Conservation (phyloP, 64 coral and sea anemone species). For the Actinia equina region DNA sequence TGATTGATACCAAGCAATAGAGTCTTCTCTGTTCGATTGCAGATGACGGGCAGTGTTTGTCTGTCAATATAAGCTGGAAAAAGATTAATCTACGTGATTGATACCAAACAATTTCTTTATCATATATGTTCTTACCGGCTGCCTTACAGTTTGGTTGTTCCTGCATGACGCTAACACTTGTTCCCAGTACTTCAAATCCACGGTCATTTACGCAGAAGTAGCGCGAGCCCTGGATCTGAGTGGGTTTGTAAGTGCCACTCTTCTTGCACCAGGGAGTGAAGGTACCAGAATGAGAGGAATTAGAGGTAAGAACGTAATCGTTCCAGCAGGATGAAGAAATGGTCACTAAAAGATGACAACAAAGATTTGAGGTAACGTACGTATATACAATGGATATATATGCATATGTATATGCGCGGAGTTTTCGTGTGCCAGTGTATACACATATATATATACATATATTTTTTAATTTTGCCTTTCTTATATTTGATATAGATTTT, state of each 20-base stretch:
- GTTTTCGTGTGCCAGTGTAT: too few species aligned
- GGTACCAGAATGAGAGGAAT: neutral
- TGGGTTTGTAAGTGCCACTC: conserved; percentile 38
- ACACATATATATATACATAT: too few species aligned
- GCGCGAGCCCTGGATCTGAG: conserved; percentile 55
- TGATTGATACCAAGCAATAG: too few species aligned
- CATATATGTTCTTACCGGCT: conserved; percentile 6
- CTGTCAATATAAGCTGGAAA: too few species aligned
- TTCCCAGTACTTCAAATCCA: conserved; percentile 50
- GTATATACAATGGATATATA: too few species aligned
- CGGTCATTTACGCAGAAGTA: conserved; percentile 64
- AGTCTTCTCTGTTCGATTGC: too few species aligned
- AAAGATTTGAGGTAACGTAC: neutral
- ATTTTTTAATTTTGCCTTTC: too few species aligned
- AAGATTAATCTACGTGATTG: too few species aligned
- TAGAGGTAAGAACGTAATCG: conserved; percentile 22
- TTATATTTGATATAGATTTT: too few species aligned
- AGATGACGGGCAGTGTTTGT: too few species aligned
- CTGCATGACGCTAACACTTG: conserved; percentile 25
- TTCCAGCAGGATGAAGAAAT: conserved; percentile 29
- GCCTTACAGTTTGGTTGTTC: conserved; percentile 41
- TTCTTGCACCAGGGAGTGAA: conserved; percentile 54
- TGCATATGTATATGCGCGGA: too few species aligned
- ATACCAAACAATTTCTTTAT: too few species aligned
- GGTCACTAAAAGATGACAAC: neutral